Evolutionary conservation across 2,113 vertebrate species (phyloP), one percentile per base, ranked within the genome.

Genomic region (Ascaphus truei): DNA sequence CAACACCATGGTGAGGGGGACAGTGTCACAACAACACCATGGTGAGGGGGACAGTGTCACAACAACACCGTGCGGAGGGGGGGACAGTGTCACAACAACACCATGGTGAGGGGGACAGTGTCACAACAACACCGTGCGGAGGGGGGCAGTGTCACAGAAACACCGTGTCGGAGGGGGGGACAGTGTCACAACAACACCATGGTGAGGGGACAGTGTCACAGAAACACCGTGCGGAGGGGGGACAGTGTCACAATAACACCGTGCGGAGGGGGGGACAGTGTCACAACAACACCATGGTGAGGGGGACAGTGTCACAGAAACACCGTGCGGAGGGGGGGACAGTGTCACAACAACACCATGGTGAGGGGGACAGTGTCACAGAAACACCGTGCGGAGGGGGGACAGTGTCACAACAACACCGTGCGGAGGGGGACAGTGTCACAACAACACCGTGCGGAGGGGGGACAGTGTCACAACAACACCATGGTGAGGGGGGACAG

Each of bases 341-440:
- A 92, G 63, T 96, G 95, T 76, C 88, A 89, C 78, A 96, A 96
- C 75, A 93, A 96, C 81, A 96, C 94, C 45, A 83, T 83, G 87
- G 87, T 86, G 72, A 56, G 75, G 6, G 1, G 0, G 18, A n/a
- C 1, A 0, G 41, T 7, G 16, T 18, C 1, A 7, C n/a, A 22
- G 10, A 11, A 15, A 10, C 3, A 9, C n/a, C 0, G 2, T 20
- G 37, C 10, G 22, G n/a, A 1, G 1, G 4, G 25, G 5, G 20
- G 10, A 26, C 78, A 92, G 63, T 96, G 95, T 76, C 88, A 89
- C 78, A 96, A 96, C 75, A 93, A 96, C 81, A 96, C 94, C 45
- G 83, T 83, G 87, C 86, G 85, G 72, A 56, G 75, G 6, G 1
- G 0, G 18, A n/a, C 1, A 0, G 41, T 7, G 16, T 18, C 1